Percentiles rank a stretch among this genome's conserved stretches.
phyloP scores from a whole-genome alignment of 2,888 invertebrate genomes.

The Acrobasis suavella region DNA sequence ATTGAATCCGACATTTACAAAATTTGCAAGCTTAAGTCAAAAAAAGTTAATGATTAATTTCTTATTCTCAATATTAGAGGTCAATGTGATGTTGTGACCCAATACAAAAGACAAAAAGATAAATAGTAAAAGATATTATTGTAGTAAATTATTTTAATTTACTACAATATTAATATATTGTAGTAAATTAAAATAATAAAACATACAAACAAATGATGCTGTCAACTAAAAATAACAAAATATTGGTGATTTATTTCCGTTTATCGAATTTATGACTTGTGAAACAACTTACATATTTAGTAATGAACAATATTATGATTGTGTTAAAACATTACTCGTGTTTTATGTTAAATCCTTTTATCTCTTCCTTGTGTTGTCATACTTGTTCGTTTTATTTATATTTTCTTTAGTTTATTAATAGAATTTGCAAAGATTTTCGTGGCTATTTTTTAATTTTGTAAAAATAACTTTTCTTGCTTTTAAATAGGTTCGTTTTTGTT shows the following conservation, averaged over 20 bases:
- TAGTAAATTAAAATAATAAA: background rate
- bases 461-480: no score
- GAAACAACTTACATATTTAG: background rate
- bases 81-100: background rate
- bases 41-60: no score
- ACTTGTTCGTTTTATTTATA: background rate
- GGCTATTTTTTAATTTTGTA: background rate
- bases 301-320: conserved; percentile 9
- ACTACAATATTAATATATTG: no score
- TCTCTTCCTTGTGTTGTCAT: conserved; percentile 1
- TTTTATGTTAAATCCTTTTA: conserved; percentile 11
- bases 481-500: no score
- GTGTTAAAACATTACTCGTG: conserved; percentile 21
- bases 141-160: background rate
- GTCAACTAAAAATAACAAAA: background rate
- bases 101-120: no score
- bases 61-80: background rate
- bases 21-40: no score
- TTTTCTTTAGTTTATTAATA: conserved; percentile 2
- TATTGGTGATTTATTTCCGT: conserved; percentile 6
- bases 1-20: background rate
- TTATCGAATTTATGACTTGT: conserved; percentile 4
- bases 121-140: no score
- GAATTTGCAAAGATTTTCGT: background rate
- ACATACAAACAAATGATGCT: background rate